Conservation (phyloP, 2,113 vertebrate genomes). For the Dasypus novemcinctus region DNA sequence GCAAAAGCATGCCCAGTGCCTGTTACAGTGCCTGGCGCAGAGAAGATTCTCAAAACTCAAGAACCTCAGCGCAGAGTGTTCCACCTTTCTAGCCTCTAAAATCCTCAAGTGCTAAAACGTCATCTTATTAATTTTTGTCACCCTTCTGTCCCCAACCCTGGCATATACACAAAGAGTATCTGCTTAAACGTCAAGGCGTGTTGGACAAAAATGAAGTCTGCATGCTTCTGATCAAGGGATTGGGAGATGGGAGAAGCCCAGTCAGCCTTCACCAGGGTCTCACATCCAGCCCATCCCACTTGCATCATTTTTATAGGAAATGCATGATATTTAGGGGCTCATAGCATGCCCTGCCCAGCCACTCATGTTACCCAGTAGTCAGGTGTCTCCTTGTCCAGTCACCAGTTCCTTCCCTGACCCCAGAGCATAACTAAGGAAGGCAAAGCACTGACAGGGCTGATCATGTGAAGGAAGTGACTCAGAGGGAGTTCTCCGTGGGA, state of each 20-base stretch:
- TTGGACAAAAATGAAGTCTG: neutral
- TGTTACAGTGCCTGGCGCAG: neutral
- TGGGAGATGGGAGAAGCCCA: neutral
- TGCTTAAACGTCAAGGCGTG: neutral
- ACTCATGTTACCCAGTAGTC: neutral
- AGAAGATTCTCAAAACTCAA: neutral
- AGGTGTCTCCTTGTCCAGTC: neutral
- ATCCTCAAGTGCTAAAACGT: neutral
- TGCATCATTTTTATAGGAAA: neutral
- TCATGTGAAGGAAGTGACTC: conserved; percentile 20
- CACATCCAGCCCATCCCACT: neutral
- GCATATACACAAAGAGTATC: neutral
- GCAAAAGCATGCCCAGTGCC: neutral
- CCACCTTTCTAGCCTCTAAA: neutral
- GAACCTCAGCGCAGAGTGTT: neutral
- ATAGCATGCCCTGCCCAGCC: no score
- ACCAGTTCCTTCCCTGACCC: neutral
- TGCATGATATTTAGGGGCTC: neutral
- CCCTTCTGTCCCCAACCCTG: neutral
- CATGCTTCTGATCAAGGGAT: neutral
- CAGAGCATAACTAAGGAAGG: neutral
- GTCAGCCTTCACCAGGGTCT: neutral
- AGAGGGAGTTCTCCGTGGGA: neutral
- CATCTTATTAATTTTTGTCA: neutral
- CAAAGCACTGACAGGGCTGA: neutral